A percentile compares a stretch with the other conserved stretches of the same genome.
phyloP scores from a whole-genome alignment of 2,888 invertebrate species.

The Antitype chi region DNA sequence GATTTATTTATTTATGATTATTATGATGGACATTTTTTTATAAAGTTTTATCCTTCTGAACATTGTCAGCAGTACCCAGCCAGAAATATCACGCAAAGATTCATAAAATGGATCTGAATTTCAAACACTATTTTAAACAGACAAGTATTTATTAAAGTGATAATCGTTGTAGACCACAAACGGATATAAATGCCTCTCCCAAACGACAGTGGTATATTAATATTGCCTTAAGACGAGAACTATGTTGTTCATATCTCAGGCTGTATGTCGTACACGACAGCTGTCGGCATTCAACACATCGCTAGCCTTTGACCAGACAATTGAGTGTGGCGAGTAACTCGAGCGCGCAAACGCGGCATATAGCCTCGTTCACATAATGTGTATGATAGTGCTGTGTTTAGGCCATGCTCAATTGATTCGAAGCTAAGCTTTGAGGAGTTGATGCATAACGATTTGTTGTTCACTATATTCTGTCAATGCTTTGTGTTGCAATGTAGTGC shows the following conservation, averaged over 20 bases:
- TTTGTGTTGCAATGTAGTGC: not conserved
- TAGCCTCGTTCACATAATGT: constrained; percentile 26
- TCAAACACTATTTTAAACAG: not conserved
- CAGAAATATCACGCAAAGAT: not conserved
- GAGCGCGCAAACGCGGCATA: constrained; percentile 14
- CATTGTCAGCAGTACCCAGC: not conserved
- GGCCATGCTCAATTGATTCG: constrained; percentile 7
- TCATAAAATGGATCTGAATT: not conserved
- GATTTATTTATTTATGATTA: not conserved
- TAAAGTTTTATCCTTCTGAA: not conserved
- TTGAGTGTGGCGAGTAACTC: constrained; percentile 24
- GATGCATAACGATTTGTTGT: constrained; percentile 18
- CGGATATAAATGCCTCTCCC: too few species aligned
- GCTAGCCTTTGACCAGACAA: constrained; percentile 38
- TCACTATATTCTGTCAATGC: not conserved
- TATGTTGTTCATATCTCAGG: constrained; percentile 25
- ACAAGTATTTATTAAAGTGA: not conserved
- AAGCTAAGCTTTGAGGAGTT: constrained; percentile 4
- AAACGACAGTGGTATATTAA: constrained; percentile 6
- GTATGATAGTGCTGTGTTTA: constrained; percentile 13
- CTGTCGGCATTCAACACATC: constrained; percentile 24
- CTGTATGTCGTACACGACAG: constrained; percentile 42
- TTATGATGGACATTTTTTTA: not conserved
- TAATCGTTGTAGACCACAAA: not conserved
- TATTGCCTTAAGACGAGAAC: constrained; percentile 5